Evolutionary conservation across 2,113 vertebrate species (phyloP), one percentile per base, ranked within the genome.

Genomic region (Triplophysa siluroides): DNA sequence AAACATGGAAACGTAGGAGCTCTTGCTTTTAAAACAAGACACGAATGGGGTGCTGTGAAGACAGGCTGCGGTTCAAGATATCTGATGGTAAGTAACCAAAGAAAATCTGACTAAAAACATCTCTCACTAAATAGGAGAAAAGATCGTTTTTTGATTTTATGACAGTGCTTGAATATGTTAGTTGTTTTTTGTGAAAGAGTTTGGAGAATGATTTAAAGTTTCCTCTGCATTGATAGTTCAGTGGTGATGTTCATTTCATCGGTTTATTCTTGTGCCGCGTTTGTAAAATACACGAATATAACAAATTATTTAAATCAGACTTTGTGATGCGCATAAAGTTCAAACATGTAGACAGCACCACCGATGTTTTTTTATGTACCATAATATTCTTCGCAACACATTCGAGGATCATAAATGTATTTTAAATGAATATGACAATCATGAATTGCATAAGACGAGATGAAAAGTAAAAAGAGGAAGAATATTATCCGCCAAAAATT

Each of bases 1-100:
- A 62, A 45, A 47, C 21, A 62, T 62, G 72, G 56, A 61, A 45
- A 61, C 43, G 41, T 74, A 62, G 26, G 26, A 73, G 19, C 9
- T 58, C 6, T 3, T 38, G 13, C 54, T 72, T 21, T 13, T 14
- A 6, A 61, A 43, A 61, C 19, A 24, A 8, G 41, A 75, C 73
- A 63, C 58, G 73, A 62, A 75, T 75, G 41, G 73, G 38, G 47
- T 18, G 12, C 58, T 8, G 41, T 50, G 58, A 63, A 12, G 58
- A 62, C 43, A 14, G 21, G 26, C 38, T 74, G 56, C 56, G 21
- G 38, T 29, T 75, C 41, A 41, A 26, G n/a, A 47, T 75, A 47
- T 29, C 41, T 63, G 41, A 63, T 47, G 73, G 73, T 75, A 23
- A 75, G 73, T 63, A n/a, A 33, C 16, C 24, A 70, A 29, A 70